These are phyloP conservation scores for Thelaira solivaga DNA, from an alignment of 2,888 invertebrate genomes.

Conservation along the genomic window DNA sequence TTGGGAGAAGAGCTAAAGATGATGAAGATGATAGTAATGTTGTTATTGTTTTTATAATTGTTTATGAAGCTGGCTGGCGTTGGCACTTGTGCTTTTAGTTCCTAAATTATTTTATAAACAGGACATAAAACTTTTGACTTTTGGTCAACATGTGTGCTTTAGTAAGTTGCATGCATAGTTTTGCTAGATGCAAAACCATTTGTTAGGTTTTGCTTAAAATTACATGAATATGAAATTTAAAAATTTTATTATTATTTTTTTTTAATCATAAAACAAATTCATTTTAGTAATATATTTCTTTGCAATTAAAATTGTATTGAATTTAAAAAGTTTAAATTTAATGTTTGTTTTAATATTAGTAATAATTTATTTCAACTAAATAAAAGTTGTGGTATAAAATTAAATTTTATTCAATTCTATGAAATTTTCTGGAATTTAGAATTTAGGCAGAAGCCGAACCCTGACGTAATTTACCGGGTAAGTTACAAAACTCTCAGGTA, in stretches of 20 bases:
- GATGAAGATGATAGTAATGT: neutral
- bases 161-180: conserved; percentile 18
- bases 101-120: conserved; percentile 37
- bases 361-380: too few relatives aligned
- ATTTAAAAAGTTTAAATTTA: too few relatives aligned
- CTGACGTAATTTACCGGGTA: too few relatives aligned
- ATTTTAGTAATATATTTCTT: too few relatives aligned
- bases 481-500: too few relatives aligned
- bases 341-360: too few relatives aligned
- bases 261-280: too few relatives aligned
- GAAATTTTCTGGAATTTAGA: too few relatives aligned
- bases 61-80: neutral
- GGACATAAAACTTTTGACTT: conserved; percentile 44
- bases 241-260: neutral
- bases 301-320: too few relatives aligned
- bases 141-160: conserved; percentile 47
- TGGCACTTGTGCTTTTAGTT: conserved; percentile 1
- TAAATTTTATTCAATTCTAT: too few relatives aligned
- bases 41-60: neutral
- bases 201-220: neutral
- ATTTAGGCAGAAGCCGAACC: too few relatives aligned
- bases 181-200: neutral
- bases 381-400: too few relatives aligned
- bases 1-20: conserved; percentile 13
- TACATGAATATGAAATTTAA: neutral